Evolutionary conservation across 2,888 invertebrate species (phyloP).

Genomic region (Cryptophagus acutangulus): DNA sequence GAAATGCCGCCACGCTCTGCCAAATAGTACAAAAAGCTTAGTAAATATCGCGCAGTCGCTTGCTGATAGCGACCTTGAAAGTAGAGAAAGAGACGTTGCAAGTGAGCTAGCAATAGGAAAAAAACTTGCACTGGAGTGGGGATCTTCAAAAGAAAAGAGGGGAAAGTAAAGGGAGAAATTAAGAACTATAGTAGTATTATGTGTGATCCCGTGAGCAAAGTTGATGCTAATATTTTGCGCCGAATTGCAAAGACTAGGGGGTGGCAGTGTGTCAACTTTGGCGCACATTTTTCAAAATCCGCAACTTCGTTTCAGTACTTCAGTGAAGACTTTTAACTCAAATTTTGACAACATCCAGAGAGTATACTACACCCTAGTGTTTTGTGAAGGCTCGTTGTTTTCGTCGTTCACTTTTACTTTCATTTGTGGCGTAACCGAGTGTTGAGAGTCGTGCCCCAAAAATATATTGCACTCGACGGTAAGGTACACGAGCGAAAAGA

Average conservation of each 20-base stretch:
- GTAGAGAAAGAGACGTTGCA: conserved; percentile 44
- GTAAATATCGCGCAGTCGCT: conserved; percentile 32
- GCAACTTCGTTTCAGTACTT: conserved; percentile 8
- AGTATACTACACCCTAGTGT: too few species aligned
- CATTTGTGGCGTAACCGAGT: conserved; percentile 49
- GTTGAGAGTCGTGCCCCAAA: conserved; percentile 48
- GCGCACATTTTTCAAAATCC: conserved; percentile 10
- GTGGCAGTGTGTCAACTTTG: conserved; percentile 24
- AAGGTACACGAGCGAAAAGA: conserved; percentile 32
- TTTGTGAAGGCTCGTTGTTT: conserved; percentile 35
- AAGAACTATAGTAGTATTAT: conserved; percentile 46
- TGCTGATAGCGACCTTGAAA: conserved; percentile 46
- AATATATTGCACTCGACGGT: conserved; percentile 45
- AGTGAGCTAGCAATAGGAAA: conserved; percentile 46
- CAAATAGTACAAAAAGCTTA: conserved; percentile 28
- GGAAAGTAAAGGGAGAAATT: conserved; percentile 52
- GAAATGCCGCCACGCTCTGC: conserved; percentile 30
- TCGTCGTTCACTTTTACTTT: conserved; percentile 52
- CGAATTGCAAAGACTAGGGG: conserved; percentile 32
- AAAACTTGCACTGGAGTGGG: conserved; percentile 41
- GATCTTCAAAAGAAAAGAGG: conserved; percentile 45
- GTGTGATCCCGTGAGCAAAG: conserved; percentile 43
- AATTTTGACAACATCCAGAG: background rate
- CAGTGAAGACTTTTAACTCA: conserved; percentile 14
- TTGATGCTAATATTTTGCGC: conserved; percentile 40